Conservation (phyloP, 2,113 vertebrate genomes). For the Polyodon spathula region DNA sequence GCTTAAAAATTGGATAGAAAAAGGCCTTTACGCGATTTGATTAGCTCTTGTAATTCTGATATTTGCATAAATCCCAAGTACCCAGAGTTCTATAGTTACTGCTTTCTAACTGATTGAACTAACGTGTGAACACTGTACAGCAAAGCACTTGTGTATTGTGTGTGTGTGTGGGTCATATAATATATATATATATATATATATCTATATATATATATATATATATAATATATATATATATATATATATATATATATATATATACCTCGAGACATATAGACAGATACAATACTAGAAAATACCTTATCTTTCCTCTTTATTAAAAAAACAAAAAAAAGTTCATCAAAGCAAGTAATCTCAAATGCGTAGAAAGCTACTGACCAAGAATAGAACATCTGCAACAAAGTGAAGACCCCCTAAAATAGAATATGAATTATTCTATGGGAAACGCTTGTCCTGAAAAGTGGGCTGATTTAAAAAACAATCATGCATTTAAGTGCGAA, state of each 20-base stretch:
- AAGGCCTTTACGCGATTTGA: too few species aligned
- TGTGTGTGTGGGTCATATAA: too few species aligned
- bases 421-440: constrained; percentile 46
- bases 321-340: constrained; percentile 7
- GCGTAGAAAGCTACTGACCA: constrained; percentile 16
- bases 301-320: constrained; percentile 5
- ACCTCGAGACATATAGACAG: not conserved
- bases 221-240: too few species aligned
- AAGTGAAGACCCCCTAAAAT: constrained; percentile 26
- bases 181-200: not conserved
- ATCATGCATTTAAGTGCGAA: constrained; percentile 55
- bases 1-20: too few species aligned
- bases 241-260: not conserved
- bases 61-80: too few species aligned
- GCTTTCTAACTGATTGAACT: too few species aligned
- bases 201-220: not conserved
- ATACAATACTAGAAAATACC: not conserved
- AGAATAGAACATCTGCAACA: constrained; percentile 12
- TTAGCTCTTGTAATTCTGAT: too few species aligned
- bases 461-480: constrained; percentile 56
- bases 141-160: too few species aligned
- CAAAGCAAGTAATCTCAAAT: constrained; percentile 15
- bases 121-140: too few species aligned
- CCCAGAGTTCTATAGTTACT: too few species aligned
- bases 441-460: constrained; percentile 47